Base-by-base conservation (phyloP, 2,113 vertebrate species). In the Rissa tridactyla region DNA sequence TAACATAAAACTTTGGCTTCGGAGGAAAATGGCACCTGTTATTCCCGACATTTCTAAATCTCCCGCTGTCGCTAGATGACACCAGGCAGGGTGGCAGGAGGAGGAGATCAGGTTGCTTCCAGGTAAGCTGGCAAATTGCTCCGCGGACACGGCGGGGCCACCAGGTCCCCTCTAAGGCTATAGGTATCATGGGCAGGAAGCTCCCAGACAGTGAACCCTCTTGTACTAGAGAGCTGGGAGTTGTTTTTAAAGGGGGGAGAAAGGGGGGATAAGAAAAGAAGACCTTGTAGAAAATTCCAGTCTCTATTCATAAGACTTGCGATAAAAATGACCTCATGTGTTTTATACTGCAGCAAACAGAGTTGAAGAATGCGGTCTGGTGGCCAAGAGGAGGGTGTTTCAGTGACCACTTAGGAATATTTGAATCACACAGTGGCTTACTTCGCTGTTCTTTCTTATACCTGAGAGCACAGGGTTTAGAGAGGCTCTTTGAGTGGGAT, bases 281-380 rank as follows among this genome's bases (percentile, higher is more conserved):
- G 94, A 95, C 49, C 91, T 89, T 97, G 96, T 95, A 95, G 81
- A 94, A 95, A 93, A 91, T 93, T 78, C 86, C 88, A 94, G 76
- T 76, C 86, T 88, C 94, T 94, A 92, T 96, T 94, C 86, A 92
- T 93, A 61, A 88, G 88, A 64, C 91, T 94, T 78, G 85, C 82
- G 76, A 94, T 65, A 92, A 88, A 97, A 96, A 95, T 93, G 93
- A 96, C 96, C 94, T 93, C 86, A 94, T 96, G 72, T 92, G 83
- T 92, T 75, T 93, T 79, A 90, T 42, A 60, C 80, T 6, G 90
- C 76, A 68, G 88, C 83, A 96, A 96, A 86, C 71, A 88, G 88
- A 52, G 61, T 32, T 61, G 88, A 96, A 96, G 94, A 94, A 95
- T 96, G 94, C 1, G 0, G 82, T 80, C 79, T 93, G 92, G 90